Conservation (phyloP, 2,113 vertebrate species). For the Struthidea cinerea region DNA sequence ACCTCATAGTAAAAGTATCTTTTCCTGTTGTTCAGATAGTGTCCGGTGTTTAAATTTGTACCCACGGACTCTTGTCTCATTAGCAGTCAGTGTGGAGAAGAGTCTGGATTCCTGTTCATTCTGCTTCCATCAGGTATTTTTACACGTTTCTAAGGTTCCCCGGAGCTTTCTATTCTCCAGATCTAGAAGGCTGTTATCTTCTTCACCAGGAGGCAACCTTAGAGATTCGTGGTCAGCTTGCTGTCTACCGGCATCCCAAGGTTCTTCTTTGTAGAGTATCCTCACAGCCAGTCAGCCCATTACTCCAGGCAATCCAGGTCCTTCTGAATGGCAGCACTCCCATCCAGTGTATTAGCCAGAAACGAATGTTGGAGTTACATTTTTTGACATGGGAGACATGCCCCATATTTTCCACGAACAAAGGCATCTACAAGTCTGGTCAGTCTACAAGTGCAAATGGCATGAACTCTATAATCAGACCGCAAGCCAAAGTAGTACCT, state of each 20-base stretch:
- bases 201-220: background rate
- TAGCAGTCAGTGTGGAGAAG: background rate
- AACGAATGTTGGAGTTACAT: background rate
- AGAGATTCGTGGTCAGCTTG: background rate
- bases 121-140: background rate
- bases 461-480: background rate
- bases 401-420: background rate
- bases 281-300: background rate
- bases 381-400: background rate
- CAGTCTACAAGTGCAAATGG: background rate
- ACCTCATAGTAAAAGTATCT: accelerated
- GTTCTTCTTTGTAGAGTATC: background rate
- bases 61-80: background rate
- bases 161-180: background rate
- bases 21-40: background rate
- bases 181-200: background rate
- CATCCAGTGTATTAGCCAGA: background rate
- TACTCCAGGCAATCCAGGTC: background rate
- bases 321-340: background rate
- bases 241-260: background rate
- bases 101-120: background rate
- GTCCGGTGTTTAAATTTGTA: background rate
- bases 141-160: background rate
- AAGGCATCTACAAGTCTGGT: background rate
- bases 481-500: background rate